Percentiles rank a stretch among this genome's conserved stretches.
These are phyloP conservation scores for Anisognathus igniventris DNA, from an alignment of 2,797 vertebrate genomes.

Conservation along the genomic window DNA sequence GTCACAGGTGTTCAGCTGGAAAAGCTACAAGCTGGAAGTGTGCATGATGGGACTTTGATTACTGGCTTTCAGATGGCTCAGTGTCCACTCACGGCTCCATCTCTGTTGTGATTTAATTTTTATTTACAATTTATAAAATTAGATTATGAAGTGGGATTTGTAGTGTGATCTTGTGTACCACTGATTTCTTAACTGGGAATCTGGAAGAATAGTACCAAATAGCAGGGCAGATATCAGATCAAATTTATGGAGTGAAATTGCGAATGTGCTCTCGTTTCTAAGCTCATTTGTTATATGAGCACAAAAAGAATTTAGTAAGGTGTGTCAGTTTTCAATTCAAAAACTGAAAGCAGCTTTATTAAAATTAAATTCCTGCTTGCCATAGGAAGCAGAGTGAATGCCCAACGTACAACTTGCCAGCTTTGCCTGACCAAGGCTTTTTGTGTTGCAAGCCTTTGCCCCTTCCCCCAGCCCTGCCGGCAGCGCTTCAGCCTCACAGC, in stretches of 20 bases:
- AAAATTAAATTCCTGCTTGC: background rate
- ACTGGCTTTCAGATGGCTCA: background rate
- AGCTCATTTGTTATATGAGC: background rate
- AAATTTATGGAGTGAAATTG: background rate
- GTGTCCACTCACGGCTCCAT: background rate
- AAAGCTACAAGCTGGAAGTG: background rate
- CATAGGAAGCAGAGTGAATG: background rate
- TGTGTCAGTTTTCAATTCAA: background rate
- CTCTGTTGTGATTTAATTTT: background rate
- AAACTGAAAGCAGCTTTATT: background rate
- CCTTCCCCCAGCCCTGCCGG: background rate
- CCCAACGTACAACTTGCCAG: fast-evolving
- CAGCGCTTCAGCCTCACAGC: fast-evolving
- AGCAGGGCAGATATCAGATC: background rate
- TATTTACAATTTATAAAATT: background rate
- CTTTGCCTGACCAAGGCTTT: background rate
- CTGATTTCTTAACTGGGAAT: background rate
- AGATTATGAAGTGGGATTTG: background rate
- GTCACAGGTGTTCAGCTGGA: background rate
- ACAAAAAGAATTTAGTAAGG: background rate
- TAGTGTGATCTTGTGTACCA: background rate
- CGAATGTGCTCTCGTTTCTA: background rate
- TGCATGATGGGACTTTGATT: background rate
- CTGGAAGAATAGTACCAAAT: background rate
- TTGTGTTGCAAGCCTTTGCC: background rate